Percentiles rank a stretch among this genome's conserved stretches.
These are phyloP conservation scores for Sylvia borin DNA, from an alignment of 2,797 vertebrate species.

Conservation along the genomic window DNA sequence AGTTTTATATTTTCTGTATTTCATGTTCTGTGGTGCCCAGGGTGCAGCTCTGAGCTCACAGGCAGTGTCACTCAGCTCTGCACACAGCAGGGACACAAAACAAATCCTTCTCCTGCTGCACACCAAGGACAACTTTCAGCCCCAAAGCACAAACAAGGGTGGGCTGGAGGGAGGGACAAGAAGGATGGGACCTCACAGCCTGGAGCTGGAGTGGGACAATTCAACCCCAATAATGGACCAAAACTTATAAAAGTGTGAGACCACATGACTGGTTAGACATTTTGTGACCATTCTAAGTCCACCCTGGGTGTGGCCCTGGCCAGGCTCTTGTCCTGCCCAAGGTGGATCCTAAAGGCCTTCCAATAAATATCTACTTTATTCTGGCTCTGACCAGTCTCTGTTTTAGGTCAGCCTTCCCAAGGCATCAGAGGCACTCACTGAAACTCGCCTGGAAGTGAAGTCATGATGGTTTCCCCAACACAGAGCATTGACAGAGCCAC, in stretches of 20 bases:
- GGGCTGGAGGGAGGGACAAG: background rate
- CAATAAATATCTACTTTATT: background rate
- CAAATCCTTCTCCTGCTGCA: background rate
- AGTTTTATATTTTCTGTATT: fast-evolving
- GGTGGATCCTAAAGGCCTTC: background rate
- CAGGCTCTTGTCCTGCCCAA: background rate
- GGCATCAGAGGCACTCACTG: no score
- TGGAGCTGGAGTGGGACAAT: background rate
- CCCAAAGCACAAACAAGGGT: background rate
- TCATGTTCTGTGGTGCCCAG: background rate
- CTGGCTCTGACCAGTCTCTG: background rate
- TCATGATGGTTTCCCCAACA: no score
- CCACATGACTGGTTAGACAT: background rate
- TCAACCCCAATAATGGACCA: background rate
- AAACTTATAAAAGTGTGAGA: background rate
- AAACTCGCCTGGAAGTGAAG: no score
- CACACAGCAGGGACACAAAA: background rate
- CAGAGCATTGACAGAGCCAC: no score
- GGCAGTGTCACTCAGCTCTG: background rate
- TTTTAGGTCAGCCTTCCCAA: background rate
- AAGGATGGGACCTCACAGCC: background rate
- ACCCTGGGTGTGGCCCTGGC: background rate
- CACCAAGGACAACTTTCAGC: no score
- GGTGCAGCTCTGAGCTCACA: background rate
- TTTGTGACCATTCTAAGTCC: background rate